Evolutionary conservation across 2,797 vertebrate species (phyloP).

Genomic region (Anguilla megastoma): DNA sequence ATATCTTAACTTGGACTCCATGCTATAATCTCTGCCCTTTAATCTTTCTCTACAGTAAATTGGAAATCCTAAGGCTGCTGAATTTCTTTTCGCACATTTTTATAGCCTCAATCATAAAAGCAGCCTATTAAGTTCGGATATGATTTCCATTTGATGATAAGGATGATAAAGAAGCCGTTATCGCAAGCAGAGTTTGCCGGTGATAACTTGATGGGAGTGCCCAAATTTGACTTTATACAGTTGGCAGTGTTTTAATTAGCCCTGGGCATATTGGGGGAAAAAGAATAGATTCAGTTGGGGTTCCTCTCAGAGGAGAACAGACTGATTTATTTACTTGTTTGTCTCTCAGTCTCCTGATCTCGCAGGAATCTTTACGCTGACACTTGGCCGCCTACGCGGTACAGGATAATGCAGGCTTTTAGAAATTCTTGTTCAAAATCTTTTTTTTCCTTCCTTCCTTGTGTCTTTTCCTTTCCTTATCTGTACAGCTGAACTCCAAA

Average conservation of each 20-base stretch:
- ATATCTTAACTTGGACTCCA: neutral
- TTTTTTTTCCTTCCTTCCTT: neutral
- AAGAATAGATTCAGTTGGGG: constrained; percentile 4
- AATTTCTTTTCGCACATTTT: neutral
- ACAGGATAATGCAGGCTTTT: neutral
- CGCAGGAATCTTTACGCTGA: neutral
- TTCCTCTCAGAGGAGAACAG: constrained; percentile 43
- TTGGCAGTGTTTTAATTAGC: neutral
- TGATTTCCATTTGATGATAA: neutral
- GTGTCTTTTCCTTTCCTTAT: neutral
- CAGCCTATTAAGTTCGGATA: neutral
- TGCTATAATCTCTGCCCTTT: neutral
- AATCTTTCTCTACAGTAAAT: neutral
- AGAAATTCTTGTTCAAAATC: neutral
- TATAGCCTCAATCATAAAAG: neutral
- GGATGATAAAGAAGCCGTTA: neutral
- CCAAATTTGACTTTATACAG: neutral
- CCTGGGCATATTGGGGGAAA: neutral
- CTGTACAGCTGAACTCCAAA: constrained; percentile 14
- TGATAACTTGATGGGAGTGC: neutral
- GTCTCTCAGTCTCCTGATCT: neutral
- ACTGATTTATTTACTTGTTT: constrained; percentile 41
- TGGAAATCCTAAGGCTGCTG: neutral
- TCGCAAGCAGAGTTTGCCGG: neutral
- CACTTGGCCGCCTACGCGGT: constrained; percentile 19